Evolutionary conservation across 2,888 invertebrate species (phyloP), one percentile per base, ranked within the genome.

Genomic region (Gastracanthus pulcherrimus): DNA sequence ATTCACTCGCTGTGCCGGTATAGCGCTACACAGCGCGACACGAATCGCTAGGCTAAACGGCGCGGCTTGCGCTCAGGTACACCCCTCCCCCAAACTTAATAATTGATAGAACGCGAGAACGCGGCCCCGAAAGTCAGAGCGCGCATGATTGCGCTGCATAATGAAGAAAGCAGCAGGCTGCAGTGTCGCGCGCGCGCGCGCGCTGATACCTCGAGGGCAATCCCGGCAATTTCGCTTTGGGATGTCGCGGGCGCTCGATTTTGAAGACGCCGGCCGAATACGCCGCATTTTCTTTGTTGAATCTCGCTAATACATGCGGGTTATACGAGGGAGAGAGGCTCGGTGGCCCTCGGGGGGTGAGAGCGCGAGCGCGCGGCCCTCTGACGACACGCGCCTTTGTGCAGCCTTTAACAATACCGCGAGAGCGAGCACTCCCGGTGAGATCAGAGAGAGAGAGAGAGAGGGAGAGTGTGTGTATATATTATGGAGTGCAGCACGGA

Each of bases 281-380:
- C 7, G 45, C n/a, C 36, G 29, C 23, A 19, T 34, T 48, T 69
- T 48, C 48, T 48, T 48, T 69, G 48, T 69, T 19, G 69, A 48
- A 69, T 69, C 69, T 69, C n/a, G 45, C 69, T 69, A 48, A 69
- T 69, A 69, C 69, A 34, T 69, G 69, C 19, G 69, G 69, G 48
- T 69, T 69, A 29, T 31, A 69, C n/a, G 34, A 38, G 23, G 23
- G n/a, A 62, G 31, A n/a, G n/a, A n/a, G n/a, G n/a, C n/a, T n/a
- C n/a, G n/a, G n/a, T n/a, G n/a, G 6, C 67, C 45, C 29, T 26
- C 45, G 41, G 48, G 31, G 67, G 48, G 29, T 29, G 62, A 13
- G 62, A 36, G n/a, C n/a, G n/a, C n/a, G n/a, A n/a, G n/a, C n/a
- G n/a, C n/a, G n/a, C n/a, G 31, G 34, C 19, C 58, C 29, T 60